phyloP scores from a whole-genome alignment of 30 jellyfish, hydroid and myxozoan genomes.

The Turritopsis rubra region DNA sequence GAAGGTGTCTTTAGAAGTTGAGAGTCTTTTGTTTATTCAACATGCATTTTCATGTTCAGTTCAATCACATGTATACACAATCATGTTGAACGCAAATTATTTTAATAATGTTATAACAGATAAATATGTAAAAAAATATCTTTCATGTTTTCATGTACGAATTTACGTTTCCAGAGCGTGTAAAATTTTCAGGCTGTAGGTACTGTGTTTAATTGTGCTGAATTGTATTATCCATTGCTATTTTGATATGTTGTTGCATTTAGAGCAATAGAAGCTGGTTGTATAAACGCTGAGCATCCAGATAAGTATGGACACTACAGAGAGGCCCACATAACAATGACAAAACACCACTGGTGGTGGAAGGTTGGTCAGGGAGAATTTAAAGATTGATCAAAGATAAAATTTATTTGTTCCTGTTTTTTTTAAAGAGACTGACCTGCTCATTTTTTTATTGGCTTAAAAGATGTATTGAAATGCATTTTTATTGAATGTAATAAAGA shows the following conservation, averaged over 20 bases:
- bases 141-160: too few relatives aligned
- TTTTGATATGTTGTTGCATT: neutral
- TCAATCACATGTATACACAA: neutral
- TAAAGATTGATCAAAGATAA: too few relatives aligned
- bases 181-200: neutral
- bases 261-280: slow-evolving; percentile 51
- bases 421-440: too few relatives aligned
- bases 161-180: neutral
- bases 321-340: slow-evolving; percentile 82
- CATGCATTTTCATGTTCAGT: too few relatives aligned
- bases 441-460: too few relatives aligned
- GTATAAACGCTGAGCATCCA: slow-evolving; percentile 90
- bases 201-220: neutral
- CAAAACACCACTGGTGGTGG: slow-evolving; percentile 99
- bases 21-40: too few relatives aligned
- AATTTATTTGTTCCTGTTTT: neutral
- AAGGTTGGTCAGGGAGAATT: too few relatives aligned
- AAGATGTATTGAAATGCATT: too few relatives aligned
- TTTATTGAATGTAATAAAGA: too few relatives aligned
- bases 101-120: too few relatives aligned
- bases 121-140: too few relatives aligned
- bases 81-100: too few relatives aligned
- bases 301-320: slow-evolving; percentile 88
- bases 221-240: neutral
- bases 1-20: neutral